Percentiles rank a stretch among this genome's conserved stretches.
Conservation (phyloP, 2,113 vertebrate genomes). For the Taxidea taxus region DNA sequence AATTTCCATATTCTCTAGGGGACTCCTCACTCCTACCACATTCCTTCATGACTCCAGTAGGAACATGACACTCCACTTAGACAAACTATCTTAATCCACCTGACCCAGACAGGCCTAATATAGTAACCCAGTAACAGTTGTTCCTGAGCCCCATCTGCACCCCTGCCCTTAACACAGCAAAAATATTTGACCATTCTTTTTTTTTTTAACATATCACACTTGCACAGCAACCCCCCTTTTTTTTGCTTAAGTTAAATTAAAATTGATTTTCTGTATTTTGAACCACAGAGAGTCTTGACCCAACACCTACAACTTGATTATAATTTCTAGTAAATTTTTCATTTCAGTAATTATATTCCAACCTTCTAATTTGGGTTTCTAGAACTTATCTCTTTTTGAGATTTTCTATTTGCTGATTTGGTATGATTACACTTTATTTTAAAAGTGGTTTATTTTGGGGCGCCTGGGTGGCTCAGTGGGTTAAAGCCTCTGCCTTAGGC, state of each 20-base stretch:
- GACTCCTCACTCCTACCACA: neutral
- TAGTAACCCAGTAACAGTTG: neutral
- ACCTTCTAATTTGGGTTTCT: neutral
- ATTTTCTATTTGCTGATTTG: neutral
- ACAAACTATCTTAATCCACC: neutral
- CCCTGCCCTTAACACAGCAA: neutral
- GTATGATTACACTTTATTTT: neutral
- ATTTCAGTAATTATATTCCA: neutral
- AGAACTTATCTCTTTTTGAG: neutral
- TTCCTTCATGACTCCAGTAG: neutral
- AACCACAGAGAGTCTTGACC: neutral
- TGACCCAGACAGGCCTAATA: neutral
- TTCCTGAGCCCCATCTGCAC: neutral
- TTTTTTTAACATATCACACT: neutral
- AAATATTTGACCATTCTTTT: neutral
- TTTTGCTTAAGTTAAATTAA: neutral
- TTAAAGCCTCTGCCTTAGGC: too few species aligned
- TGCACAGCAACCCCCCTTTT: neutral
- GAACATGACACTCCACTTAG: neutral
- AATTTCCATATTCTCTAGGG: neutral
- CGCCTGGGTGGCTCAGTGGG: too few species aligned
- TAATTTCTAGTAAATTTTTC: neutral
- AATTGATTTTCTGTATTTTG: neutral
- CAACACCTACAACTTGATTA: neutral
- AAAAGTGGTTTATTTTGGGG: neutral